Percentiles rank a stretch among this genome's conserved stretches.
phyloP scores from a whole-genome alignment of 2,113 vertebrate genomes.

The Rhinopomastus cyanomelas region DNA sequence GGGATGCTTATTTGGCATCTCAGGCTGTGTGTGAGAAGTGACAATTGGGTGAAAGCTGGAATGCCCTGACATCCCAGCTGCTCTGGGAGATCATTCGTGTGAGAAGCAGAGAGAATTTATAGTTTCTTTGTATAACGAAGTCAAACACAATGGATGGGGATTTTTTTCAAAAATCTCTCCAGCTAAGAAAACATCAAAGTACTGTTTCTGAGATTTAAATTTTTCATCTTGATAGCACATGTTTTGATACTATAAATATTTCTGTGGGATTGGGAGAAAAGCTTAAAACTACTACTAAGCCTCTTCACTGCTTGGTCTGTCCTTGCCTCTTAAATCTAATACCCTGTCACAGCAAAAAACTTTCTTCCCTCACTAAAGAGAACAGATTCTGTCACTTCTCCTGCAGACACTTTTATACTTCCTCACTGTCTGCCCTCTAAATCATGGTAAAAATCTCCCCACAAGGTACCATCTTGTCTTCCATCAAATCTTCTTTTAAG shows the following conservation, averaged over 20 bases:
- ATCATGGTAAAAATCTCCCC: constrained; percentile 17
- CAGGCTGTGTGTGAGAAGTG: rapidly evolving
- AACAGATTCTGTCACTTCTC: constrained; percentile 36
- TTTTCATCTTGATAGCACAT: constrained; percentile 20
- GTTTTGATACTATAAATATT: constrained; percentile 38
- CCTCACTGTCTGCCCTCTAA: constrained; percentile 23
- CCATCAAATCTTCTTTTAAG: not conserved
- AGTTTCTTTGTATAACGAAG: not conserved
- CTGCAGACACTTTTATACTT: constrained; percentile 8
- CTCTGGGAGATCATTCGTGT: not conserved
- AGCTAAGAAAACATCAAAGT: constrained; percentile 13
- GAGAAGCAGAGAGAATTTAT: not conserved
- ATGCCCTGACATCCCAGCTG: not conserved
- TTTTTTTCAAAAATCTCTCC: not conserved
- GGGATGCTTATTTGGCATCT: not conserved
- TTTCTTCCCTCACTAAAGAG: not conserved
- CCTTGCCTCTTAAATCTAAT: constrained; percentile 28
- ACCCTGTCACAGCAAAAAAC: constrained; percentile 23
- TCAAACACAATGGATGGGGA: not conserved
- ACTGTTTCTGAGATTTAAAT: not conserved
- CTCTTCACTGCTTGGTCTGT: constrained; percentile 3
- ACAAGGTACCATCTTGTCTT: not conserved
- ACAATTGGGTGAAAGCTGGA: not conserved
- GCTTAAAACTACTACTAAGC: constrained; percentile 11
- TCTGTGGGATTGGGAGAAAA: constrained; percentile 27